Base-by-base conservation (phyloP, 1,140 invertebrate species). In the Aphis gossypii region DNA sequence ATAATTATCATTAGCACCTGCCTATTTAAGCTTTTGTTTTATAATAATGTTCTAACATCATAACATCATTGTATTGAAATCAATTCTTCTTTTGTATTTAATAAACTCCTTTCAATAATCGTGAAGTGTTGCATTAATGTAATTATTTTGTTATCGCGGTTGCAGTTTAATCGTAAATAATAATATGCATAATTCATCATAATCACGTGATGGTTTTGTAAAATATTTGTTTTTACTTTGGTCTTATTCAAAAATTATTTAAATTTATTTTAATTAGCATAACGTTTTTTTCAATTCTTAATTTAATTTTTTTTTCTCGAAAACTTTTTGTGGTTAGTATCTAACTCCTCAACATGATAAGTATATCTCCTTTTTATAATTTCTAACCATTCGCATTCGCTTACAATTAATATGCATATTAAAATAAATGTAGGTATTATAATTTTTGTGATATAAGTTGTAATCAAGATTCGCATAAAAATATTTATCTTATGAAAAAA, bases 281-380 rank as follows among this genome's bases (percentile, higher is more conserved):
- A 76, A 76, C 60, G 30, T 76, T 76, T 35, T 76, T 76, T 76
- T n/a, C 60, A 76, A 76, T 76, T 76, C 60, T 18, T n/a, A 76
- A 76, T 76, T n/a, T 76, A n/a, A n/a, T 68, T 68, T n/a, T 68
- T 51, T 68, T 76, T 76, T 76, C 14, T 18, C n/a, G 60, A 76
- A 76, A 76, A 76, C 60, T 76, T 76, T 76, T n/a, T 18, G 60
- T 76, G n/a, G 60, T 76, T 76, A 76, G n/a, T 76, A 76, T n/a
- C 60, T 76, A n/a, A 76, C 60, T 76, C n/a, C 60, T 76, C n/a
- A 76, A 76, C 60, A 18, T n/a, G 14, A 76, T 76, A 76, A 76
- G 30, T 76, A 76, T 76, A 11, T n/a, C 60, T 35, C 14, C 30
- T n/a, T 76, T 76, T 76, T 76, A 76, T 76, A 76, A 2, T 76